These are phyloP conservation scores for Bombus fervidus DNA, from an alignment of 1,140 invertebrate species.

Conservation along the genomic window DNA sequence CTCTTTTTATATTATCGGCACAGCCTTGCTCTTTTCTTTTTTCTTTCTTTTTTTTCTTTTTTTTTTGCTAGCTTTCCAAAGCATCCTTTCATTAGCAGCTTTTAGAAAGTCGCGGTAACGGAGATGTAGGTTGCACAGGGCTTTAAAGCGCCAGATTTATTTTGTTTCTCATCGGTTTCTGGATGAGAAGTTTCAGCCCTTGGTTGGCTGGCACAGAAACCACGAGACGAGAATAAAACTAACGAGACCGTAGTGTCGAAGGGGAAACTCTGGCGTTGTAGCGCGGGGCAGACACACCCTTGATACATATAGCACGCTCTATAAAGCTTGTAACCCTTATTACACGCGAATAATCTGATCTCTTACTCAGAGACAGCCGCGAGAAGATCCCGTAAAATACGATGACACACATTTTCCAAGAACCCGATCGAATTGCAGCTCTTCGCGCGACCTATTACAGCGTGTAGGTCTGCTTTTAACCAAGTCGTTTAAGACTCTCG, in stretches of 20 bases:
- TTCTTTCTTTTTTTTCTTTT: neutral
- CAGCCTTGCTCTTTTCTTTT: neutral
- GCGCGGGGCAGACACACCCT: slow-evolving; percentile 31
- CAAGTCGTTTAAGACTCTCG: neutral
- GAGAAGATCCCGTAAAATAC: neutral
- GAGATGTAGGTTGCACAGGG: slow-evolving; percentile 6
- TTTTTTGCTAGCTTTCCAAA: neutral
- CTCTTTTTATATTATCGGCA: neutral
- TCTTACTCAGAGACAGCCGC: neutral
- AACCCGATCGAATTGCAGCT: neutral
- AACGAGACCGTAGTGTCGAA: slow-evolving; percentile 30
- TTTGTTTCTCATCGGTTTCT: slow-evolving; percentile 38
- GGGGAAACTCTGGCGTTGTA: slow-evolving; percentile 22
- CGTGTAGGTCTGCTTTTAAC: neutral
- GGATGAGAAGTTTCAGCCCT: slow-evolving; percentile 31
- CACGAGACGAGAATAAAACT: slow-evolving; percentile 46
- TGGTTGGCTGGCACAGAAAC: slow-evolving; percentile 28
- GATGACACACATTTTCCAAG: neutral
- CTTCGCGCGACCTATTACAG: neutral
- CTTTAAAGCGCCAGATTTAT: slow-evolving; percentile 24
- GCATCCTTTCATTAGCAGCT: neutral
- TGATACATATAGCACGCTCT: slow-evolving; percentile 40
- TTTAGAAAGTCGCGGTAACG: slow-evolving; percentile 4
- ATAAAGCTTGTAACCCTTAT: slow-evolving; percentile 44
- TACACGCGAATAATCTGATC: slow-evolving; percentile 34